Evolutionary conservation across 2,797 vertebrate species (phyloP).

Genomic region (Pristis pectinata): DNA sequence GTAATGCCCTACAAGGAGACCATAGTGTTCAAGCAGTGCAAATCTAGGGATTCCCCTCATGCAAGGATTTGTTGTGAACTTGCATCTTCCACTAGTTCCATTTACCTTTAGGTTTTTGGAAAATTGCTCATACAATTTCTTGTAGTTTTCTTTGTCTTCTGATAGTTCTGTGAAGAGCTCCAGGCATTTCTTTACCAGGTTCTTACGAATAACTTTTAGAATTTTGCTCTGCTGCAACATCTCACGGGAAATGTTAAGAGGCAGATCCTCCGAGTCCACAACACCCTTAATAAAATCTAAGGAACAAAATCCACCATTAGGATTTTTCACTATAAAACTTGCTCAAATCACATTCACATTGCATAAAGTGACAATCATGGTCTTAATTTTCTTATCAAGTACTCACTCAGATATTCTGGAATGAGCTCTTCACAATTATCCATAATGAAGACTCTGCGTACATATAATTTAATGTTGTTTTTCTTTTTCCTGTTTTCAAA

Average conservation of each 20-base stretch:
- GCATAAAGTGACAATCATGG: not conserved
- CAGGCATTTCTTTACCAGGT: constrained; percentile 90
- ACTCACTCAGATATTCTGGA: constrained; percentile 92
- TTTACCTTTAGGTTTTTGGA: constrained; percentile 87
- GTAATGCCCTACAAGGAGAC: too few relatives aligned
- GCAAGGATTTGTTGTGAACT: too few relatives aligned
- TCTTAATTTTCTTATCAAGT: not conserved
- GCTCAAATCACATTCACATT: too few relatives aligned
- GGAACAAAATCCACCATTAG: not conserved
- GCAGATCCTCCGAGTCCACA: constrained; percentile 87
- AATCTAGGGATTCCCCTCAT: too few relatives aligned
- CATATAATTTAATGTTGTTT: constrained; percentile 90
- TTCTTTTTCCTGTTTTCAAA: constrained; percentile 88
- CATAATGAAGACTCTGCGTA: constrained; percentile 94
- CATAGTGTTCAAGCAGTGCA: too few relatives aligned
- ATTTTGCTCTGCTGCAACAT: constrained; percentile 98
- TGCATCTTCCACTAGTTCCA: not conserved
- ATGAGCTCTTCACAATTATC: constrained; percentile 96
- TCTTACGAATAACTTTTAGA: constrained; percentile 92
- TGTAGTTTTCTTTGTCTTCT: constrained; percentile 89
- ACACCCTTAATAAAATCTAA: constrained; percentile 87
- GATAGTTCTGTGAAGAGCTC: constrained; percentile 83
- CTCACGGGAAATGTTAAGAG: constrained; percentile 92
- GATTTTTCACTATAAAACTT: not conserved
- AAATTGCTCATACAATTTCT: constrained; percentile 85